Base-by-base conservation (phyloP, 2,888 invertebrate genomes). In the Chymomyza procnemis region DNA sequence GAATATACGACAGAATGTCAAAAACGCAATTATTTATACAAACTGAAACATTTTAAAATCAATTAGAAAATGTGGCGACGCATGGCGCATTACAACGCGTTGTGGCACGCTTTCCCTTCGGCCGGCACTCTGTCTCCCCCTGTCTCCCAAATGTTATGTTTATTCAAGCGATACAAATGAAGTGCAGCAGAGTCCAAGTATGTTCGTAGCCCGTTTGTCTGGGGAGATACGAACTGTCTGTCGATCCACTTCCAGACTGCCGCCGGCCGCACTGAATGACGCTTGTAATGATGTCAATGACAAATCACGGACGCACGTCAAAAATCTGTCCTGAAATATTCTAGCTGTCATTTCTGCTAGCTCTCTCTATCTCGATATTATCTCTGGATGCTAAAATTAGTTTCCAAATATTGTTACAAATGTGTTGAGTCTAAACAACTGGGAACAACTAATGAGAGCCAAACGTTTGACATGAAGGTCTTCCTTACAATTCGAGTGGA, bases 241-340 rank as follows among this genome's bases (percentile, higher is more conserved):
- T 50, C 50, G 50, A 19, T 50, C 50, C 50, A 19, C 19, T 50
- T 18, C 9, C 50, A 41, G 30, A 14, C 16, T 19, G 16, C 61
- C 16, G 61, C 14, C 61, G 12, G 50, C 5, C n/a, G 16, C 9
- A 16, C 61, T 21, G 52, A 4, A 16, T 19, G 50, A 22, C 65
- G 67, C 75, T 76, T 80, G 78, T 84, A 87, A 89, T 85, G 82
- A 89, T 86, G 88, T 89, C 89, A 89, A 89, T 89, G 89, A 89
- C 89, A 89, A 89, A 89, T 89, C 89, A 88, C 89, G 87, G 75
- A 79, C 86, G 80, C 88, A 89, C 88, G 89, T 89, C 89, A 89
- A 89, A 89, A 89, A 87, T 89, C 88, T 85, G 81, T 82, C 80
- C 82, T 79, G 78, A 88, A 87, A 89, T 89, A 89, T 89, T 88